Evolutionary conservation across 2,888 invertebrate species (phyloP).

Genomic region (Cyrtodaria siliqua): DNA sequence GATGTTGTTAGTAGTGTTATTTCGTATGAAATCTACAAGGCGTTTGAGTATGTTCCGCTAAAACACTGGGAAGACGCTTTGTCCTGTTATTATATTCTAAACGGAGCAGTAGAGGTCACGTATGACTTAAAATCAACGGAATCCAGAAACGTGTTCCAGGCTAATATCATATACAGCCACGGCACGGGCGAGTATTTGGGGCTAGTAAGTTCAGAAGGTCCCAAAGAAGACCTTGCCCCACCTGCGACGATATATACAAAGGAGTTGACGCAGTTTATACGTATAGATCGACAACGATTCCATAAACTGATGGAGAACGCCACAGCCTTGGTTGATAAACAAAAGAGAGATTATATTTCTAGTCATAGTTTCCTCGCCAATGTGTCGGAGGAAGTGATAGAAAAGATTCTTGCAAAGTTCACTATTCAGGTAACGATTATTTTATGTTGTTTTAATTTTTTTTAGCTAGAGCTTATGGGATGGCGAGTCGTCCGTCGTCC

Average conservation of each 20-base stretch:
- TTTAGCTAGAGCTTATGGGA: too few species aligned
- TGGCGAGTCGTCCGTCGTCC: too few species aligned
- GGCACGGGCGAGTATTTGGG: slow-evolving; percentile 80
- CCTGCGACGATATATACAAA: slow-evolving; percentile 79
- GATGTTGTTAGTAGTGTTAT: slow-evolving; percentile 75
- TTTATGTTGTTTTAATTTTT: too few species aligned
- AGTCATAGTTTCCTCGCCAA: slow-evolving; percentile 63
- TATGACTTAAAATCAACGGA: slow-evolving; percentile 72
- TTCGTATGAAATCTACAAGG: slow-evolving; percentile 72
- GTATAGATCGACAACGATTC: slow-evolving; percentile 76
- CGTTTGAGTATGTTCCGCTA: slow-evolving; percentile 72
- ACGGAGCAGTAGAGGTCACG: slow-evolving; percentile 78
- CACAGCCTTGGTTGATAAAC: slow-evolving; percentile 51
- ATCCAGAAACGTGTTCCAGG: slow-evolving; percentile 76
- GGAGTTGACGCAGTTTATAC: slow-evolving; percentile 74
- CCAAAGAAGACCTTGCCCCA: slow-evolving; percentile 75
- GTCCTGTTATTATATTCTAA: slow-evolving; percentile 78
- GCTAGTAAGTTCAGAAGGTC: slow-evolving; percentile 75
- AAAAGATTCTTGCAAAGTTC: slow-evolving; percentile 74
- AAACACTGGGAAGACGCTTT: slow-evolving; percentile 69
- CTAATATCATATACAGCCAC: slow-evolving; percentile 81
- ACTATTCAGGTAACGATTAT: slow-evolving; percentile 76
- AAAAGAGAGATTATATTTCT: slow-evolving; percentile 69
- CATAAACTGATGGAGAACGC: slow-evolving; percentile 69
- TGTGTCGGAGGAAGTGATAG: slow-evolving; percentile 69